phyloP scores from a whole-genome alignment of 2,888 invertebrate species.

The Isoperla grammatica region DNA sequence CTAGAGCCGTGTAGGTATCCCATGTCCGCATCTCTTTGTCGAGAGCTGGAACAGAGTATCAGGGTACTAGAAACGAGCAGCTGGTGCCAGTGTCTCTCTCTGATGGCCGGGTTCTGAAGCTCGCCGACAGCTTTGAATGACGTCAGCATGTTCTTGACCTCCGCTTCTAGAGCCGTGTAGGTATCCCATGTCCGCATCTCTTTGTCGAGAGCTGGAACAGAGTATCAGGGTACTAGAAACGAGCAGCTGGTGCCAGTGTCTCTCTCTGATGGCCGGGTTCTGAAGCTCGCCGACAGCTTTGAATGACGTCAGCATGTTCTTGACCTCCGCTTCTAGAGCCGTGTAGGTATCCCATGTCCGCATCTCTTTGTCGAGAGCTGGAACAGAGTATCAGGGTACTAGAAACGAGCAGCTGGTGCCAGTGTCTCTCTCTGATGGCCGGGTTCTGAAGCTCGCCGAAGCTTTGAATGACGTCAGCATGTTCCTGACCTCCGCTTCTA shows the following conservation, averaged over 20 bases:
- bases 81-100: conserved; percentile 96
- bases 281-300: conserved; percentile 93
- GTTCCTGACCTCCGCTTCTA: conserved; percentile 92
- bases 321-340: conserved; percentile 84
- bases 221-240: no score
- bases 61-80: conserved; percentile 47
- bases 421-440: conserved; percentile 91
- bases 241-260: conserved; percentile 97
- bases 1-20: conserved; percentile 85
- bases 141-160: conserved; percentile 94
- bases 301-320: conserved; percentile 93
- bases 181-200: conserved; percentile 96
- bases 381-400: no score
- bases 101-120: conserved; percentile 91
- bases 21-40: conserved; percentile 96
- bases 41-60: conserved; percentile 51
- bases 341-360: conserved; percentile 88
- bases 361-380: conserved; percentile 90
- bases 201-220: conserved; percentile 67
- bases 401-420: conserved; percentile 97
- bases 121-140: conserved; percentile 92
- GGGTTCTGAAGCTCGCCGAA: conserved; percentile 92
- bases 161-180: conserved; percentile 79
- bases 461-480: conserved; percentile 92
- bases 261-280: conserved; percentile 90